Evolutionary conservation across 2,113 vertebrate genomes (phyloP), one percentile per base, ranked within the genome.

Genomic region (Ariopsis seemanni): DNA sequence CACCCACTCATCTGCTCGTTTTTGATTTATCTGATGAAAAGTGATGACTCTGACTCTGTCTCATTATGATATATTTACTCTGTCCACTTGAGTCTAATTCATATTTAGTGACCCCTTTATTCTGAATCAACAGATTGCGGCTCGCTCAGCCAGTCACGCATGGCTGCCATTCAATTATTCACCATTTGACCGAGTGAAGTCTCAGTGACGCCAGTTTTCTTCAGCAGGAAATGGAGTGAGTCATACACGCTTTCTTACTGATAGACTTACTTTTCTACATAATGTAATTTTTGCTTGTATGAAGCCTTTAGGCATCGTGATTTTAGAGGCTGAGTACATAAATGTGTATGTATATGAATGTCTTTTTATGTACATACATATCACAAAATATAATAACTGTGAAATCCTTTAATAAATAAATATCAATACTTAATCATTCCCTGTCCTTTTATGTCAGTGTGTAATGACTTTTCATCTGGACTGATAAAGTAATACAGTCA

Each of bases 71-170:
- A 48, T 82, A 87, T 89, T 89, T 85, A 87, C 79, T 77, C 69
- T 62, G 77, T 82, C 85, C 82, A 87, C 48, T 80, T 67, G 50
- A 77, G 84, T 55, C 82, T 83, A 87, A 89, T 87, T 85, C 83
- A 87, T 87, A 85, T 87, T 85, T 81, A 87, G 80, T 67, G 82
- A 85, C 82, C 67, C 67, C 85, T 85, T 87, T 87, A 87, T 87
- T 82, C 82, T 50, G 53, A 89, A 87, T 87, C 69, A 89, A 89
- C 85, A 85, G 85, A 74, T 83, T 79, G 62, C 7, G 17, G 7
- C 69, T 83, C 22, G 20, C 53, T 85, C 84, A 57, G 71, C 65
- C 85, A 77, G 81, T 83, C 80, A 83, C 18, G 62, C 55, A 14
- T 71, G 85, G 74, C 52, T 67, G 82, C 74, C 48, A 63, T 57